A percentile compares a stretch with the other conserved stretches of the same genome.
These are phyloP conservation scores for Scelioninae gen. 1 DNA, from an alignment of 2,888 invertebrate genomes.

Conservation along the genomic window DNA sequence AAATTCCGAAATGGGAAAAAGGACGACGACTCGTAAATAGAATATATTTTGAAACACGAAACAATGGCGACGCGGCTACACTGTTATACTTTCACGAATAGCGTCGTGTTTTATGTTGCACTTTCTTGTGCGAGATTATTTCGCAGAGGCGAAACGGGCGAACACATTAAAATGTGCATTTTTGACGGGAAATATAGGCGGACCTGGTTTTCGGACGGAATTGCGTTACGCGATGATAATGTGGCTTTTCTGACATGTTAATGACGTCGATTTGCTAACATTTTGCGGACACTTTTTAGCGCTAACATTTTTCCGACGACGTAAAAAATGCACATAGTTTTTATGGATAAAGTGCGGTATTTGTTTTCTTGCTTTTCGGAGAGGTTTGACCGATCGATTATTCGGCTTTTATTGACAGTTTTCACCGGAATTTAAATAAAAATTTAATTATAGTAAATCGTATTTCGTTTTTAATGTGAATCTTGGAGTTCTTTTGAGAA, in stretches of 20 bases:
- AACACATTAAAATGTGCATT: conserved; percentile 66
- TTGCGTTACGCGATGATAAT: conserved; percentile 37
- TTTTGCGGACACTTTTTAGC: conserved; percentile 43
- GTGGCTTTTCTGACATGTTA: conserved; percentile 55
- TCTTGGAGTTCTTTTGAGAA: too few relatives aligned
- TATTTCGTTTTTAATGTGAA: too few relatives aligned
- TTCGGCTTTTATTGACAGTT: too few relatives aligned
- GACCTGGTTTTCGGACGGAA: conserved; percentile 50
- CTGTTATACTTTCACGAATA: conserved; percentile 52
- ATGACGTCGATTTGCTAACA: conserved; percentile 55
- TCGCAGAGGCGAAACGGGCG: conserved; percentile 49
- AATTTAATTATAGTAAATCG: too few relatives aligned
- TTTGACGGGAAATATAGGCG: conserved; percentile 61
- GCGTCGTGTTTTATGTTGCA: conserved; percentile 65
- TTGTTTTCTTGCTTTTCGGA: too few relatives aligned
- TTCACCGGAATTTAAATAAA: not conserved
- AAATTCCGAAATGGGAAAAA: conserved; percentile 31
- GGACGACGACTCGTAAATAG: conserved; percentile 45
- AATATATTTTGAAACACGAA: conserved; percentile 61
- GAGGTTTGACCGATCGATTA: too few relatives aligned
- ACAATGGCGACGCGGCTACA: conserved; percentile 53
- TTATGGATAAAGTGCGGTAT: too few relatives aligned
- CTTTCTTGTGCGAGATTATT: conserved; percentile 63
- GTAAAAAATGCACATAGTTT: not conserved
- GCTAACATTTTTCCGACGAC: not conserved